These are phyloP conservation scores for Trachelus troglodyta DNA, from an alignment of 2,888 invertebrate species.

Conservation along the genomic window DNA sequence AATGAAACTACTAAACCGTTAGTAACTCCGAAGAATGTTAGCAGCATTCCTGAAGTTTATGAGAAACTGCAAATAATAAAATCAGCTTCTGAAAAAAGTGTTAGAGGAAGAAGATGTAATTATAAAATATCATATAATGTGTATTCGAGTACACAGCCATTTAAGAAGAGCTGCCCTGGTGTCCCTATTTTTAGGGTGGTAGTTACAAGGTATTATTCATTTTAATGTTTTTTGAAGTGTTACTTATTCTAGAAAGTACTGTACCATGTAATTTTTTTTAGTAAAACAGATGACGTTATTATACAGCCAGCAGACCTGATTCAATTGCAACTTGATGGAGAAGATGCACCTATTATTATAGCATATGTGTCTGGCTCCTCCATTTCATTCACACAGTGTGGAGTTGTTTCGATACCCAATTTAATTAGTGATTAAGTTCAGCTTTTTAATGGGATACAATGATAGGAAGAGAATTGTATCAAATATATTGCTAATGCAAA, in stretches of 20 bases:
- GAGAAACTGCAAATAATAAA: slow-evolving; percentile 58
- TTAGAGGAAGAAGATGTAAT: slow-evolving; percentile 47
- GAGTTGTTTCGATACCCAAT: slow-evolving; percentile 54
- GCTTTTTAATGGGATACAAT: not conserved
- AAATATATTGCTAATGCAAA: not conserved
- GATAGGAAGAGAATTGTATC: not conserved
- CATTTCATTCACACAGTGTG: slow-evolving; percentile 56
- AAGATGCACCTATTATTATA: slow-evolving; percentile 52
- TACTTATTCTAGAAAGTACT: slow-evolving; percentile 6
- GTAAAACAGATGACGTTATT: slow-evolving; percentile 43
- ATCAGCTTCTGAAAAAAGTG: slow-evolving; percentile 48
- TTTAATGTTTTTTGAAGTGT: not conserved
- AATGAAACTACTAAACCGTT: slow-evolving; percentile 50
- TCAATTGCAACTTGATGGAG: slow-evolving; percentile 55
- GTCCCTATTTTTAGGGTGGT: slow-evolving; percentile 53
- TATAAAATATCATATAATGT: slow-evolving; percentile 59
- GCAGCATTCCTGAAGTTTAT: slow-evolving; percentile 50
- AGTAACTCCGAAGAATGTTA: slow-evolving; percentile 41
- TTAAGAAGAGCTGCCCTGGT: slow-evolving; percentile 56
- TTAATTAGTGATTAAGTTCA: slow-evolving; percentile 26
- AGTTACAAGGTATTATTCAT: slow-evolving; percentile 49
- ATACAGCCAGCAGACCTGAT: slow-evolving; percentile 54
- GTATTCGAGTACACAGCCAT: slow-evolving; percentile 46
- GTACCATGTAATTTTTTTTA: slow-evolving; percentile 35
- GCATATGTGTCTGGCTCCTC: slow-evolving; percentile 55